A percentile compares a stretch with the other conserved stretches of the same genome.
Evolutionary conservation across 35 echinoderm and acorn worm genomes (phyloP).

Genomic region (Lytechinus variegatus): DNA sequence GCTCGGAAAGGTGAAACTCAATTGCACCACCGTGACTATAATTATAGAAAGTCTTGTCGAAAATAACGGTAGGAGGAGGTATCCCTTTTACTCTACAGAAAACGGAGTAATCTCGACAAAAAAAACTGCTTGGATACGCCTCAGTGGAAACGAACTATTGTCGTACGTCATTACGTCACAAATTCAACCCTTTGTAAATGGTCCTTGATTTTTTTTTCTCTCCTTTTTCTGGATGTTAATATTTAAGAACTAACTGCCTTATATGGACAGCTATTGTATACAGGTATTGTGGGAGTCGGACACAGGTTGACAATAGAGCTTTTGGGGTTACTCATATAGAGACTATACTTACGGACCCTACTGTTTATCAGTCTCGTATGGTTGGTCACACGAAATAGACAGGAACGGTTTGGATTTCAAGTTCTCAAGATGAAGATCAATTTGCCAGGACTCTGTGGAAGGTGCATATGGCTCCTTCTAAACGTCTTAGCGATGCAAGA

Average conservation of each 20-base stretch:
- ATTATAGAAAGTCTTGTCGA: no score
- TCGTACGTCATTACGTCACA: background rate
- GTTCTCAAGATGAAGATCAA: background rate
- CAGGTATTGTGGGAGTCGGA: background rate
- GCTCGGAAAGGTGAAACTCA: no score
- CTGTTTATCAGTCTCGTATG: background rate
- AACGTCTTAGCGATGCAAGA: background rate
- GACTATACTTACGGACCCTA: background rate
- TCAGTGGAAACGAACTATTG: background rate
- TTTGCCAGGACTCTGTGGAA: background rate
- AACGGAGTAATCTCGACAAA: no score
- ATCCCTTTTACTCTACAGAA: no score
- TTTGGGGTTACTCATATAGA: background rate
- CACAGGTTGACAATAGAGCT: background rate
- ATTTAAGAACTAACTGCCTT: background rate
- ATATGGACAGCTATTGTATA: background rate
- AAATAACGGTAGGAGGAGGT: no score
- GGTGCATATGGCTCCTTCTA: background rate
- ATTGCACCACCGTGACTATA: no score
- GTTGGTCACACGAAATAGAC: background rate
- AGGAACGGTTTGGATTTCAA: background rate
- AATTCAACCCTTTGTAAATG: background rate
- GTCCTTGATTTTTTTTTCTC: background rate
- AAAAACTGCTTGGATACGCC: background rate
- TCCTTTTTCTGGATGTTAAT: background rate